These are phyloP conservation scores for Trachythela sp. DNA, from an alignment of 64 coral and sea anemone species.

Conservation along the genomic window DNA sequence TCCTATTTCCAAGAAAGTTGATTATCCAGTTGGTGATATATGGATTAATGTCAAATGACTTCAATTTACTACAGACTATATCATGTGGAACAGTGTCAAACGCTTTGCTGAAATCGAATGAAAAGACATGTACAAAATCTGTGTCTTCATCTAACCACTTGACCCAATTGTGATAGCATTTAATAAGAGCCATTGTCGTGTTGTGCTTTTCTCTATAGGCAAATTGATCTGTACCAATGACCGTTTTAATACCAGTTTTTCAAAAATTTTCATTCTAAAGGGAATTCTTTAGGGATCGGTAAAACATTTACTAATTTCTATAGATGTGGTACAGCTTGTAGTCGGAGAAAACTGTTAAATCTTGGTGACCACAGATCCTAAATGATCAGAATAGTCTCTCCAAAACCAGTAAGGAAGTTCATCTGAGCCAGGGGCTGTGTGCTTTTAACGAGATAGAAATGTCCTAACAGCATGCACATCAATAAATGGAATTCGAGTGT, in stretches of 20 bases:
- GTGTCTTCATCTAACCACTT: background rate
- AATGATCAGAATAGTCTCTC: background rate
- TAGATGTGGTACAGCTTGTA: slow-evolving; percentile 19
- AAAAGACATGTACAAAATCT: background rate
- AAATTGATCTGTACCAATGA: background rate
- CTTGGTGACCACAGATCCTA: background rate
- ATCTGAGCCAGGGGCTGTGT: background rate
- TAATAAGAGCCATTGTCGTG: background rate
- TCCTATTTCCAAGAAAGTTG: background rate
- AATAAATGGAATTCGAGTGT: background rate
- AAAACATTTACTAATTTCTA: slow-evolving; percentile 35
- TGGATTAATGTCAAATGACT: background rate
- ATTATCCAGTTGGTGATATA: background rate
- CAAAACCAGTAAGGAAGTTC: background rate
- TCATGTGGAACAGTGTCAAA: too few species aligned
- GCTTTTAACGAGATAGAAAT: background rate
- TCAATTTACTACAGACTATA: background rate
- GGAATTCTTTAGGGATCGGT: slow-evolving; percentile 38
- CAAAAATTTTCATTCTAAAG: slow-evolving; percentile 4
- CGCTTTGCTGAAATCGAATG: background rate
- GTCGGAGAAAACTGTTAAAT: slow-evolving; percentile 43
- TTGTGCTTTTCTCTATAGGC: background rate
- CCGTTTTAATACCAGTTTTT: background rate
- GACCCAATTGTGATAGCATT: background rate
- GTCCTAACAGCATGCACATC: background rate